Base-by-base conservation (phyloP, 2,113 vertebrate species). In the Edolisoma coerulescens region DNA sequence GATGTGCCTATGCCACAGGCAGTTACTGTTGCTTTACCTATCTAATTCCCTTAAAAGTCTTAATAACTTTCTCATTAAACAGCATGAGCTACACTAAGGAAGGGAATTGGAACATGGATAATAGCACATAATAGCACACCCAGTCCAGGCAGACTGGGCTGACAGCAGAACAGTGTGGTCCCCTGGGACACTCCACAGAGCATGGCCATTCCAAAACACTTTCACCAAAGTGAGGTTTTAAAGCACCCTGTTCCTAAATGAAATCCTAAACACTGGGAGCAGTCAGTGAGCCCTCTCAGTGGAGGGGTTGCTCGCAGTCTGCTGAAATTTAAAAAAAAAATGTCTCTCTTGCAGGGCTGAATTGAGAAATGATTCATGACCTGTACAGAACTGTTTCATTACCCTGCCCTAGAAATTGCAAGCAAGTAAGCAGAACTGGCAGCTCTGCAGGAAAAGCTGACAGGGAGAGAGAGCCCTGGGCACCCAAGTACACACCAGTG, bases 251-350 rank as follows among this genome's bases (percentile, higher is more conserved):
- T 16, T 81, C 78, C 54, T 16, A 26, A 42, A n/a, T 17, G 5
- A 81, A 77, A 52, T 30, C 41, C 50, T 61, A n/a, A 77, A 57
- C 28, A 53, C 6, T 0, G 0, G 3, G 21, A 87, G 18, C 56
- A 65, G 45, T 6, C 42, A 42, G 11, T 6, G 11, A 77, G 49
- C 4, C 19, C 35, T 78, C 39, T 84, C n/a, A 39, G 18, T 23
- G 50, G 14, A 61, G 13, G 5, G 1, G 5, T 9, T 56, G 21
- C 6, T 82, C 16, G 23, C 10, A 50, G 21, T 11, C n/a, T 47
- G 49, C 33, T 33, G 71, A 70, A n/a, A 52, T 14, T 10, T 1
- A 13, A 42, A 32, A 23, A 23, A 13, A 21, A 60, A 22, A 13
- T 30, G 21, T 27, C 2, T 68, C 2, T 67, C 22, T 35, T 64